phyloP scores from a whole-genome alignment of 2,113 vertebrate species.

The Coracopsis vasa region DNA sequence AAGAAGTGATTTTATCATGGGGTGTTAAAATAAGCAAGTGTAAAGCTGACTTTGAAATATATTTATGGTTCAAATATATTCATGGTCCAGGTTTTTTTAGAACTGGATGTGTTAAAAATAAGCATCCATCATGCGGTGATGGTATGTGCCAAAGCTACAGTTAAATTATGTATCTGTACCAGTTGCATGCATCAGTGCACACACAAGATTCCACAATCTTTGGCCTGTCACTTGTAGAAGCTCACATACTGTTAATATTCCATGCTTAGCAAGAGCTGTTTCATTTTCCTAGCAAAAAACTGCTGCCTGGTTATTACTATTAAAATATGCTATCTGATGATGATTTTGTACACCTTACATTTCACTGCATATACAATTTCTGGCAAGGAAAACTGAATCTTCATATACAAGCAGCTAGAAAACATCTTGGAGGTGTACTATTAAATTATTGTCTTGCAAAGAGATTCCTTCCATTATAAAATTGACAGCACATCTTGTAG shows the following conservation, averaged over 20 bases:
- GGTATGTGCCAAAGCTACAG: neutral
- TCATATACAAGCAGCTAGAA: neutral
- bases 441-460: neutral
- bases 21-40: neutral
- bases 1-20: neutral
- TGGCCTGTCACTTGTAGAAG: neutral
- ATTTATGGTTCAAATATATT: neutral
- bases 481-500: neutral
- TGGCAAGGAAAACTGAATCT: neutral
- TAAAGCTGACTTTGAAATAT: neutral
- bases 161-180: neutral
- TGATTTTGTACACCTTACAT: neutral
- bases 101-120: constrained; percentile 1
- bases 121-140: neutral
- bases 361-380: neutral
- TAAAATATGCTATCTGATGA: neutral
- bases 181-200: neutral
- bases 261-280: neutral
- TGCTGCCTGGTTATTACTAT: neutral
- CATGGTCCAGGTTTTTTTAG: neutral
- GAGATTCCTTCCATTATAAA: neutral
- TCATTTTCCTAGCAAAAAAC: neutral
- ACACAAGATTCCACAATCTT: neutral
- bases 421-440: neutral
- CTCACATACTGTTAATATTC: neutral